Base-by-base conservation (phyloP, 2,888 invertebrate genomes). In the Mactromeris polynyma region DNA sequence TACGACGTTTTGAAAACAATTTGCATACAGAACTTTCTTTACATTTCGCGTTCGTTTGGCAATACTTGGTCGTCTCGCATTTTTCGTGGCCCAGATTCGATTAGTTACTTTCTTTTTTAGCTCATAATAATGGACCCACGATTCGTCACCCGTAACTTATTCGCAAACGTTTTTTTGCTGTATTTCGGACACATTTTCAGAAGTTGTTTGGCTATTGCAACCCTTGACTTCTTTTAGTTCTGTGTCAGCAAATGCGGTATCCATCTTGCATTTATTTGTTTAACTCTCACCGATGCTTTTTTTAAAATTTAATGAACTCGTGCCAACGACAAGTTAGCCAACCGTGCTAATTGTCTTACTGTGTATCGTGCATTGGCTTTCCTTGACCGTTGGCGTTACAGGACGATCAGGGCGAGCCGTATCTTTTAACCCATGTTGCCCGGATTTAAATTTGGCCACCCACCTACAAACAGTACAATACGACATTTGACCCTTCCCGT, bases 401-500 rank as follows among this genome's bases (percentile, higher is more conserved):
- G 7, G 58, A 26, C 58, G 2, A n/a, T 26, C 21, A n/a, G 58
- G 19, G 26, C 9, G 58, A 58, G 58, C 58, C 19, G 21, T 21
- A 87, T 83, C 83, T 87, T 87, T 58, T 1, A 87, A 42, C 36
- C 78, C 83, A 58, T 87, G 83, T 9, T 42, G 83, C 42, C 77
- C 87, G 40, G 31, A 26, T 17, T 26, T 64, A 69, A 86, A 86
- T 81, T 81, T 64, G 81, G 86, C 69, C 19, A 86, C 86, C 86
- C 81, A 86, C 81, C 86, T 86, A 17, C 81, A 81, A 86, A 86
- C 31, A 83, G 64, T 36, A 9, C 51, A 51, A 38, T 51, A 38
- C 14, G 85, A 85, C 51, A 40, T 81, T 85, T 85, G 85, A 78
- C 78, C 85, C n/a, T n/a, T n/a, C n/a, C n/a, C n/a, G n/a, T n/a